Evolutionary conservation across 1,140 invertebrate genomes (phyloP).

Genomic region (Drosophila murphyi): DNA sequence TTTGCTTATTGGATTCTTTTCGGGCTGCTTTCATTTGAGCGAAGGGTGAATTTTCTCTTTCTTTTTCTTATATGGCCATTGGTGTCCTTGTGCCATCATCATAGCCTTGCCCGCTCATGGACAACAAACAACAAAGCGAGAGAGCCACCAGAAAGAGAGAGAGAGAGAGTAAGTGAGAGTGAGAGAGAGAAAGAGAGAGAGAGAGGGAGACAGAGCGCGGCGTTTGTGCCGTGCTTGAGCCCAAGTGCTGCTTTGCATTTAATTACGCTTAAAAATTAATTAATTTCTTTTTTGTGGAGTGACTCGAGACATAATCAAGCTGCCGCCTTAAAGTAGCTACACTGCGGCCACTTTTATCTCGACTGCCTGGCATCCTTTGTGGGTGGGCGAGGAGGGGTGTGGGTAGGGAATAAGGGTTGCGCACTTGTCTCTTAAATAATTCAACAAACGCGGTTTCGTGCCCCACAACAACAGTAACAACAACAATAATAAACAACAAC

Average conservation of each 20-base stretch:
- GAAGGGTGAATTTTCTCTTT: constrained; percentile 1
- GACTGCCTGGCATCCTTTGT: constrained; percentile 56
- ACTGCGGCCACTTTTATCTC: constrained; percentile 68
- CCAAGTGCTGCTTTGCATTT: constrained; percentile 77
- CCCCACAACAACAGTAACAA: constrained; percentile 35
- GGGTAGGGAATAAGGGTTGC: constrained; percentile 28
- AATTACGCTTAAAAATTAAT: constrained; percentile 83
- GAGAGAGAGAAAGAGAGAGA: neutral
- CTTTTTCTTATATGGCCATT: constrained; percentile 13
- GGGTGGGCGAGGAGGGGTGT: neutral
- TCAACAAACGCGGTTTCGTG: constrained; percentile 70
- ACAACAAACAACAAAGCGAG: constrained; percentile 35
- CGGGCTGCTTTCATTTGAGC: no score
- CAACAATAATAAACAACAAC: constrained; percentile 1
- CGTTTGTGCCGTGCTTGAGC: constrained; percentile 7
- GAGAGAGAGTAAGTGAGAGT: neutral
- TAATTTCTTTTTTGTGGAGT: constrained; percentile 80
- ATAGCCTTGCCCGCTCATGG: constrained; percentile 44
- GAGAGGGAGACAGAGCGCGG: neutral
- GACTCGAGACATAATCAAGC: constrained; percentile 81
- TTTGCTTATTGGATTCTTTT: no score
- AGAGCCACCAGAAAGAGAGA: no score
- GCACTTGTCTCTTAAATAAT: constrained; percentile 78
- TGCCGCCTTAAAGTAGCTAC: constrained; percentile 72
- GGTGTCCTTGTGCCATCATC: constrained; percentile 27